Percentiles rank a stretch among this genome's conserved stretches.
phyloP scores from a whole-genome alignment of 2,797 vertebrate genomes.

The Manis crassicaudata region DNA sequence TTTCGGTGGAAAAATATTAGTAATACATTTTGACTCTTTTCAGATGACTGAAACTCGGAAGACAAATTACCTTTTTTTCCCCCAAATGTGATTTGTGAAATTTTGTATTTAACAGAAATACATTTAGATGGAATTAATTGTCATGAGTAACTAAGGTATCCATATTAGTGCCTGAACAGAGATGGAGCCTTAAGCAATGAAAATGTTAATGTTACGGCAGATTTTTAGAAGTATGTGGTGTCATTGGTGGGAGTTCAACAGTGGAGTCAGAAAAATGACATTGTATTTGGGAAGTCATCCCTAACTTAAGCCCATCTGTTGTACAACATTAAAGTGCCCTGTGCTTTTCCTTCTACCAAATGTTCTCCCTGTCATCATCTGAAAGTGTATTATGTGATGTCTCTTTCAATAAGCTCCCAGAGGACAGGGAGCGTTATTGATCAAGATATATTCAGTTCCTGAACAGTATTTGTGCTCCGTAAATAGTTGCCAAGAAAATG shows the following conservation, averaged over 20 bases:
- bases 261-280: neutral
- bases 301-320: neutral
- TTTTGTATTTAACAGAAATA: conserved; percentile 24
- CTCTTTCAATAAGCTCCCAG: neutral
- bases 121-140: conserved; percentile 15
- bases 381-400: neutral
- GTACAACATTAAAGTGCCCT: neutral
- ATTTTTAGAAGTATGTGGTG: neutral
- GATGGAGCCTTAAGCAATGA: neutral
- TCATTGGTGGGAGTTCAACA: neutral
- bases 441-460: neutral
- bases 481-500: neutral
- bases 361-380: neutral
- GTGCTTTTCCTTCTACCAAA: neutral
- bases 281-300: neutral
- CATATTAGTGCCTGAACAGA: neutral
- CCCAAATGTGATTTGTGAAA: neutral
- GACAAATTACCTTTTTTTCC: neutral
- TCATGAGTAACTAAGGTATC: neutral
- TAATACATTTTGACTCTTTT: neutral
- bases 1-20: conserved; percentile 10
- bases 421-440: neutral
- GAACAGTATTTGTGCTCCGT: neutral
- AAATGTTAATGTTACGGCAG: neutral
- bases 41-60: neutral